Base-by-base conservation (phyloP, 2,888 invertebrate genomes). In the Prionchulus punctatus region DNA sequence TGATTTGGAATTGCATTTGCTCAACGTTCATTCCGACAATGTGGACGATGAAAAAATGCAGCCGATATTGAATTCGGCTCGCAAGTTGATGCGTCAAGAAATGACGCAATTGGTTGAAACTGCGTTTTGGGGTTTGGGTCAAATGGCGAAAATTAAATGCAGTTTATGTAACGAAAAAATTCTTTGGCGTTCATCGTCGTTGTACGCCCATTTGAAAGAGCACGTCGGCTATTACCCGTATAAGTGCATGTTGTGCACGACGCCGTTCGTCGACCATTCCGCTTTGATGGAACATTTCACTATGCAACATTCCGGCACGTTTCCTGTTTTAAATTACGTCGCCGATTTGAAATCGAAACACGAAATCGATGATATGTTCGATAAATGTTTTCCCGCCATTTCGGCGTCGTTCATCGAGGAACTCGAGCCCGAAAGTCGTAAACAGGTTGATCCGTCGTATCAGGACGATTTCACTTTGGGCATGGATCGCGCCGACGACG, bases 141-240 rank as follows among this genome's bases (percentile, higher is more conserved):
- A 12, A 12, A 23, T 7, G 4, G 47, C 47, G 15, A 12, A 23
- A 7, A 45, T 45, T 7, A 45, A 45, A 45, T 45, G 47, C 23
- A 12, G 23, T 12, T 45, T 45, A 23, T 52, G 52, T 23, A 4
- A 4, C 23, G 21, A 31, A 31, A 25, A 3, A 21, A 31, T 52
- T 2, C 21, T 21, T 30, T 52, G 52, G 52, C 21, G 30, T 31
- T 12, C 18, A 31, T 4, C 3, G 2, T 3, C 30, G 28, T 3
- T 52, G 3, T 18, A 4, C 3, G 30, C 30, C 4, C 52, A 52
- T 52, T 25, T 52, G n/a, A 15, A 25, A 21, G 30, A 7, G 31
- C 52, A 52, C 25, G 4, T 12, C 25, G 52, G 52, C 2, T 52
- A 31, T 30, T 31, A 7, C 12, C 52, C 52, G 3, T 52, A 52